A percentile compares a stretch with the other conserved stretches of the same genome.
Conservation (phyloP, 1,140 invertebrate species). For the Acromyrmex charruanus region DNA sequence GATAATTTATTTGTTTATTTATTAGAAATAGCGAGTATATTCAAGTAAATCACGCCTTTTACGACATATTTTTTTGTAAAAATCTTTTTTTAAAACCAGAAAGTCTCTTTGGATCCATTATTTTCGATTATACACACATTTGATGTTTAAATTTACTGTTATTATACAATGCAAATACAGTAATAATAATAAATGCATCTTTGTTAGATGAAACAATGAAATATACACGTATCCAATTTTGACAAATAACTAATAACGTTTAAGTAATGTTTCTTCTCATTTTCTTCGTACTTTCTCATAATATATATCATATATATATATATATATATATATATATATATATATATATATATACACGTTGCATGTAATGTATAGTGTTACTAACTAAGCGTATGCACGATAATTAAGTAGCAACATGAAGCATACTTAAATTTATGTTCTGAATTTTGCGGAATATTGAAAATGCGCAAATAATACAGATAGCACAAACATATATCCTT, state of each 20-base stretch:
- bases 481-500: not conserved
- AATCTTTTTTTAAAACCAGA: not conserved
- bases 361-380: not conserved
- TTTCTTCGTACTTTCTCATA: not conserved
- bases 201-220: not conserved
- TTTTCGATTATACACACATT: not conserved
- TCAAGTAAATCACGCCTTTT: not conserved
- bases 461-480: not conserved
- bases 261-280: constrained; percentile 4
- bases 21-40: not conserved
- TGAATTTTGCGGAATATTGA: constrained; percentile 2
- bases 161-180: not conserved
- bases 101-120: not conserved
- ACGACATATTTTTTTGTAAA: not conserved
- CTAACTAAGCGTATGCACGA: not conserved
- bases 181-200: not conserved
- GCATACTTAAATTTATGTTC: constrained; percentile 11
- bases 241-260: constrained; percentile 9
- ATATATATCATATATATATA: not conserved
- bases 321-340: too few species aligned
- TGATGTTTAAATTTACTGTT: not conserved
- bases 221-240: not conserved
- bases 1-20: too few species aligned
- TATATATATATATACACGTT: not conserved
- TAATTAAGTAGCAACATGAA: constrained; percentile 35